Percentiles rank a stretch among this genome's conserved stretches.
These are phyloP conservation scores for Dicranocentrus wangi DNA, from an alignment of 2,888 invertebrate genomes.

Conservation along the genomic window DNA sequence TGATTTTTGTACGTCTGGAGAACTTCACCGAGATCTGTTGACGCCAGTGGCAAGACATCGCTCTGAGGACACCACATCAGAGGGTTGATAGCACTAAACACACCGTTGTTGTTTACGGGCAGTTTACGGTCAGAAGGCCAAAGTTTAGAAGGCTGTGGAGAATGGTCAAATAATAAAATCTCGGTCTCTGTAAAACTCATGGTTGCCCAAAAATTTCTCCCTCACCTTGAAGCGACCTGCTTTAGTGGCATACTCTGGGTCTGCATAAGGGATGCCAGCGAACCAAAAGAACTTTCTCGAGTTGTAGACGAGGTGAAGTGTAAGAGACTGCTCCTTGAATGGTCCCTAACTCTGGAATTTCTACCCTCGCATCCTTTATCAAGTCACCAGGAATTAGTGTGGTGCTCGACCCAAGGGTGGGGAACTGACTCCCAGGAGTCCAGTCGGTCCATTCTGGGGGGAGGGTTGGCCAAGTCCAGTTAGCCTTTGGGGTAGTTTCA, in stretches of 20 bases:
- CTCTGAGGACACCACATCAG: conserved; percentile 47
- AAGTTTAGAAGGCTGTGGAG: conserved; percentile 51
- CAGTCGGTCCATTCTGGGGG: conserved; percentile 15
- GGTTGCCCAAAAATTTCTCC: neutral
- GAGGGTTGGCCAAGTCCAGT: neutral
- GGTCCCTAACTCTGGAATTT: conserved; percentile 44
- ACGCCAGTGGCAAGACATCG: conserved; percentile 11
- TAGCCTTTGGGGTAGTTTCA: neutral
- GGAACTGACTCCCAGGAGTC: neutral
- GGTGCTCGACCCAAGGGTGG: neutral
- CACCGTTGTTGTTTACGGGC: conserved; percentile 15
- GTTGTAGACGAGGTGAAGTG: conserved; percentile 33
- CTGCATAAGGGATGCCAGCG: conserved; percentile 52
- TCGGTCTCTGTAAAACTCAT: too few species aligned
- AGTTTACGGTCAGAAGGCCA: conserved; percentile 25
- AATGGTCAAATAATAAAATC: too few species aligned
- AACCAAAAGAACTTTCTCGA: conserved; percentile 30
- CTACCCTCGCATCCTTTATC: conserved; percentile 23
- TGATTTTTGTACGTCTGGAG: neutral
- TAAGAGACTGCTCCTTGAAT: conserved; percentile 42
- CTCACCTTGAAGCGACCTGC: conserved; percentile 51
- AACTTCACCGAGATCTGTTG: neutral
- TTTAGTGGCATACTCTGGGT: conserved; percentile 28
- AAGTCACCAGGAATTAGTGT: conserved; percentile 18
- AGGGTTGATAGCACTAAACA: conserved; percentile 30